Base-by-base conservation (phyloP, 2,888 invertebrate species). In the Pandemis heparana region DNA sequence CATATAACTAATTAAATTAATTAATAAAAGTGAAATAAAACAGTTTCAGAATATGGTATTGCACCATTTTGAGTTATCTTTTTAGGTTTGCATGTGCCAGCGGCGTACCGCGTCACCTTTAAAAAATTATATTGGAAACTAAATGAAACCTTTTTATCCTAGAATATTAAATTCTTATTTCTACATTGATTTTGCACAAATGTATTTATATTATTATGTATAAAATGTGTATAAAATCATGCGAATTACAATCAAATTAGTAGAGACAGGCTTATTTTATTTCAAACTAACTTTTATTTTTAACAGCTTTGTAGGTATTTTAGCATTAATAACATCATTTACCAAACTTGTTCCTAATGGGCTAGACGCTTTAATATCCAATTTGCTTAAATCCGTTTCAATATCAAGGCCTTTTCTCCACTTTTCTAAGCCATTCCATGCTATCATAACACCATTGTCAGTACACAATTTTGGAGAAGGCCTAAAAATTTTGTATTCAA, bases 371-470 rank as follows among this genome's bases (percentile, higher is more conserved):
- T 96, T 92, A 77, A 96, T 94, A 79, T 96, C 95, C 60, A 98
- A 91, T 69, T 91, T 85, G 75, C 96, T 95, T 69, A 97, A 92
- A 85, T 97, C 95, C 76, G 83, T 89, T 66, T 91, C 80, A 77
- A 96, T 86, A 76, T 96, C 96, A 76, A 91, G 79, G 23, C 95
- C 90, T 72, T 87, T 89, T 75, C 82, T 89, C 94, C 96, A 97
- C 88, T 96, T 97, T 89, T 99, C 99, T 69, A 98, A 95, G 5
- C 98, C 99, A 94, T 99, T 99, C 99, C 99, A 99, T 43, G 99
- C 99, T 84, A 99, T 98, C 99, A 99, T 99, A 41, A 99, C 96
- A 23, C 99, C 99, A 95, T 99, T 99, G 89, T 99, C 99, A 0
- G 98, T 99, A 87, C 99, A 99, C 53, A 99, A 95, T 81, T 96